Conservation (phyloP, 2,797 vertebrate genomes). For the Crypturellus tataupa region DNA sequence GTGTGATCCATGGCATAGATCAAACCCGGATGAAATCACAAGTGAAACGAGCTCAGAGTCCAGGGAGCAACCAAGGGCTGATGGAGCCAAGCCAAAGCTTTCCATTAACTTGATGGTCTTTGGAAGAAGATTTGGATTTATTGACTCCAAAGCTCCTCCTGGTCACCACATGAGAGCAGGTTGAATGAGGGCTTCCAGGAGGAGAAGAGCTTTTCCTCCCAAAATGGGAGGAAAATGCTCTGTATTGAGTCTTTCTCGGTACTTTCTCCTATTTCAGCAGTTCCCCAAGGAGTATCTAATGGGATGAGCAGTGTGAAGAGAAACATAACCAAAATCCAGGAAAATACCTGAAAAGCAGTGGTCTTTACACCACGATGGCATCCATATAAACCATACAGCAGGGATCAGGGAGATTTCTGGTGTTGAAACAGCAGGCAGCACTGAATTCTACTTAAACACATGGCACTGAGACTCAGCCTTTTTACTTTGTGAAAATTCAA, state of each 20-base stretch:
- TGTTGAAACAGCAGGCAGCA: background rate
- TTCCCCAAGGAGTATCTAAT: background rate
- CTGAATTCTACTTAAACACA: background rate
- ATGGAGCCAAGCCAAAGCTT: background rate
- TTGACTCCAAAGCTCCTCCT: background rate
- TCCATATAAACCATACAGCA: background rate
- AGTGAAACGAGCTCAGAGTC: background rate
- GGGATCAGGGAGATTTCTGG: background rate
- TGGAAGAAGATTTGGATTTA: background rate
- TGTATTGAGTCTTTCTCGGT: background rate
- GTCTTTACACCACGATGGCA: background rate
- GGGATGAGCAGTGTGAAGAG: background rate
- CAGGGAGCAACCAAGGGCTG: background rate
- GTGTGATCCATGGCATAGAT: background rate
- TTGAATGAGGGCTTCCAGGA: background rate
- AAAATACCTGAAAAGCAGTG: background rate
- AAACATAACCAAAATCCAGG: background rate
- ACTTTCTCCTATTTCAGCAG: background rate
- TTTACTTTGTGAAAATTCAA: background rate
- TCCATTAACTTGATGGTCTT: background rate
- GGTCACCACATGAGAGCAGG: accelerated
- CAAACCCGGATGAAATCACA: background rate
- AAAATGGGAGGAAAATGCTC: background rate
- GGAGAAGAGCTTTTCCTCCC: background rate
- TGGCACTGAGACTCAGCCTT: background rate